These are phyloP conservation scores for Menura novaehollandiae DNA, from an alignment of 2,113 vertebrate species.

Conservation along the genomic window DNA sequence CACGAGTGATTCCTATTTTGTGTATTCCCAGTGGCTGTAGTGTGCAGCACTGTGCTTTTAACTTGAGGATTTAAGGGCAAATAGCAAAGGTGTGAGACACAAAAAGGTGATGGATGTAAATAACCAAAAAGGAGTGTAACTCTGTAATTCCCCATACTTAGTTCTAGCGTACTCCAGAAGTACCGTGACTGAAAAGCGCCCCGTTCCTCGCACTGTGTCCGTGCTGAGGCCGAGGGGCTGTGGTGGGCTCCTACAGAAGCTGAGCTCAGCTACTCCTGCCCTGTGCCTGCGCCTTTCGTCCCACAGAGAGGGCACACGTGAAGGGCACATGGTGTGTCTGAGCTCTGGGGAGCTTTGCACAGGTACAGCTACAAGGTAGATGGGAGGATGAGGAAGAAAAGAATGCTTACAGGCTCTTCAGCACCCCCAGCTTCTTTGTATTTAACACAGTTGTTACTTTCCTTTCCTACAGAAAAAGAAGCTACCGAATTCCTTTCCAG, in stretches of 20 bases:
- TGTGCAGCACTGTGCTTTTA: neutral
- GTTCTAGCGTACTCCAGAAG: neutral
- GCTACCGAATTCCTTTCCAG: slow-evolving; percentile 86
- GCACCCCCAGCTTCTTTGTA: neutral
- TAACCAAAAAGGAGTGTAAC: neutral
- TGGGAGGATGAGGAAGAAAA: neutral
- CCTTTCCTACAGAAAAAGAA: slow-evolving; percentile 83
- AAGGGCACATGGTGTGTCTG: neutral
- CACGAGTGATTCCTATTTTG: neutral
- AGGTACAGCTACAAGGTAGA: fast-evolving
- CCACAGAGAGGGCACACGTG: too few relatives aligned
- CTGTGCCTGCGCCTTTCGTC: fast-evolving
- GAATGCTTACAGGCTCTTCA: neutral
- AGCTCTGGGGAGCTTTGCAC: neutral
- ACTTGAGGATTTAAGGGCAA: neutral
- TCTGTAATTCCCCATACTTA: neutral
- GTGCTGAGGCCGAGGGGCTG: neutral
- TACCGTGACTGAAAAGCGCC: fast-evolving
- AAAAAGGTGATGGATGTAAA: neutral
- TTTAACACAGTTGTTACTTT: neutral
- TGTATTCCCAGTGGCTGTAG: neutral
- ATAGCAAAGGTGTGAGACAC: neutral
- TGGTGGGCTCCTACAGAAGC: neutral
- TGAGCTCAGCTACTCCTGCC: neutral
- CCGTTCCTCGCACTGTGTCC: neutral